Evolutionary conservation across 2,888 invertebrate genomes (phyloP), one percentile per base, ranked within the genome.

Genomic region (Oscheius sp.): DNA sequence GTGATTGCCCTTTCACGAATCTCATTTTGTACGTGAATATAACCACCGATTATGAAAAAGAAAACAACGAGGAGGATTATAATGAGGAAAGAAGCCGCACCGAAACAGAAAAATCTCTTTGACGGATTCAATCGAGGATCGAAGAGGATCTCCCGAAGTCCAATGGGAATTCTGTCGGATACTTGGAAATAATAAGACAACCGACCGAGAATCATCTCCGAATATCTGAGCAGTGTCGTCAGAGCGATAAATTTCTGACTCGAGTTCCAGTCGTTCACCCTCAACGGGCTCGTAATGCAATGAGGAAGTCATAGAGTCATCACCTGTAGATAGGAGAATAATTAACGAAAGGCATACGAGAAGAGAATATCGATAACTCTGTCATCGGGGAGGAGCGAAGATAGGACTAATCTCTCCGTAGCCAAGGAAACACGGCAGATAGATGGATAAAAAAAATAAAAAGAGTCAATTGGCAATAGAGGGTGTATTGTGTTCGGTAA

Each of bases 181-280:
- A 9, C 22, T 30, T 33, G 3, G 33, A 56, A 36, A 17, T 33
- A n/a, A n/a, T n/a, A n/a, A n/a, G n/a, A n/a, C n/a, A n/a, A n/a
- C n/a, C n/a, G n/a, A n/a, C n/a, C n/a, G n/a, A n/a, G n/a, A n/a
- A 30, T 59, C 59, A 26, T 59, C 59, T 12, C 59, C 59, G n/a
- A 59, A 59, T 26, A 59, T 59, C 20, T 59, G 59, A 1, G 44
- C 20, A 2, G 59, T 59, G 30, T 59, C 59, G 28, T 59, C 59
- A 12, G 24, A 14, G 1, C 59, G 17, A 26, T 59, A 59, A 44
- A 59, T 59, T 26, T 59, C 59, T 14, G 59, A 30, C 44, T 59
- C 59, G 28, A 59, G 44, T 41, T 59, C 59, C 24, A 59, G 59
- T 26, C 59, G 38, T 26, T 59, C 59, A n/a, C 59, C 59, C 30